Percentiles rank a stretch among this genome's conserved stretches.
Evolutionary conservation across 2,888 invertebrate species (phyloP).

Genomic region (Troides oblongomaculatus): DNA sequence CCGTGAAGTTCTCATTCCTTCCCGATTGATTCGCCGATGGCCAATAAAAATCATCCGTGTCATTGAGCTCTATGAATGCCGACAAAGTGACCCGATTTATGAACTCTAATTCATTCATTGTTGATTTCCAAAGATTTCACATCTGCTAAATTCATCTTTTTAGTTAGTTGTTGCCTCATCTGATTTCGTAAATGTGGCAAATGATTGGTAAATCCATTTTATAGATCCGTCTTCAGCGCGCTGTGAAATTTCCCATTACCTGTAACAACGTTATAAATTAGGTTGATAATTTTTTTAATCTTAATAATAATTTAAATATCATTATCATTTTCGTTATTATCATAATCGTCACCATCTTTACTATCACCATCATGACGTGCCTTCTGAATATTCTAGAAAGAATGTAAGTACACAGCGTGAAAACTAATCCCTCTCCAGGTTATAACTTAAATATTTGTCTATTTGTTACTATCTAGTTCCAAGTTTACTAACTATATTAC

Average conservation of each 20-base stretch:
- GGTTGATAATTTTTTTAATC: no score
- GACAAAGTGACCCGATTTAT: slow-evolving; percentile 30
- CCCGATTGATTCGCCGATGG: slow-evolving; percentile 41
- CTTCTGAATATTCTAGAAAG: no score
- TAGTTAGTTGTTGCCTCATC: slow-evolving; percentile 54
- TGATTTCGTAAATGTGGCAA: slow-evolving; percentile 72
- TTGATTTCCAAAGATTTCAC: slow-evolving; percentile 44
- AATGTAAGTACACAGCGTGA: no score
- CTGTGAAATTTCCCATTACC: slow-evolving; percentile 42
- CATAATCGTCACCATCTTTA: no score
- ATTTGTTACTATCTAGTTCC: no score
- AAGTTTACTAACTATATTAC: no score
- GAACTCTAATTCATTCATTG: slow-evolving; percentile 63
- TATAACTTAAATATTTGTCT: no score
- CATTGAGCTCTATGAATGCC: slow-evolving; percentile 34
- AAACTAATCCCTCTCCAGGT: no score
- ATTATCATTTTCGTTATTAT: no score
- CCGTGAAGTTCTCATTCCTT: slow-evolving; percentile 34
- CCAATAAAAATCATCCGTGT: slow-evolving; percentile 40
- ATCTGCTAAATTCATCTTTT: slow-evolving; percentile 56
- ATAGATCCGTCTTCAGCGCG: slow-evolving; percentile 34
- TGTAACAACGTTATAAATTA: slow-evolving; percentile 46
- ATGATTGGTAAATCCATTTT: slow-evolving; percentile 51
- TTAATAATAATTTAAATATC: no score
- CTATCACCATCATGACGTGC: no score